Conservation (phyloP, 2,113 vertebrate genomes). For the Protobothrops flavoviridis region DNA sequence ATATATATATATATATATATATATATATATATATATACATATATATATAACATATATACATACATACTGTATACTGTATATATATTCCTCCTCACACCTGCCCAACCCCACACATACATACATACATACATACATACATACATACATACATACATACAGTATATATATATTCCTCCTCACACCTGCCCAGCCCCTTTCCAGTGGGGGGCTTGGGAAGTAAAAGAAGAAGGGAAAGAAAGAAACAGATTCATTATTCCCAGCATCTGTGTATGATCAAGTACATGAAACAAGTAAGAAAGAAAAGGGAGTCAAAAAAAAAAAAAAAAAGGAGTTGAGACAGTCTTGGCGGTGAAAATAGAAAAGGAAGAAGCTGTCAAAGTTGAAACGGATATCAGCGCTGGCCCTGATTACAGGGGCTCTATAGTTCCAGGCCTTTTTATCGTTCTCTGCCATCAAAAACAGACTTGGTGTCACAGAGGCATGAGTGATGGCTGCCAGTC, state of each 20-base stretch:
- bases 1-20: conserved; percentile 25
- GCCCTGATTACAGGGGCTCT: conserved; percentile 93
- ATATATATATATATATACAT: conserved; percentile 5
- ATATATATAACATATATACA: conserved; percentile 63
- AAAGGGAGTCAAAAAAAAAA: conserved; percentile 60
- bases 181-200: conserved; percentile 82
- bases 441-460: conserved; percentile 80
- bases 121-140: not conserved
- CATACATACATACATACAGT: conserved; percentile 40
- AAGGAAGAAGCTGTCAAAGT: conserved; percentile 95
- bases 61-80: not conserved
- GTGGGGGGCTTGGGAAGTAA: not conserved
- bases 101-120: not conserved
- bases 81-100: not conserved
- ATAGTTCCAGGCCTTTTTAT: conserved; percentile 91
- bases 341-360: conserved; percentile 81
- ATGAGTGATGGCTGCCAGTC: conserved; percentile 85
- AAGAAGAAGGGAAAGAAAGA: conserved; percentile 18
- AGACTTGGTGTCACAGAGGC: conserved; percentile 70
- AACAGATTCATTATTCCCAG: conserved; percentile 83
- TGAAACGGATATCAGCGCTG: conserved; percentile 95
- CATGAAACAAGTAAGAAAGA: conserved; percentile 77
- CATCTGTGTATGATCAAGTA: conserved; percentile 94
- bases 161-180: conserved; percentile 77
- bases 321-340: conserved; percentile 72